Percentiles rank a stretch among this genome's conserved stretches.
Evolutionary conservation across 92 coral and sea anemone genomes (phyloP).

Genomic region (Zoanthus gigantus): DNA sequence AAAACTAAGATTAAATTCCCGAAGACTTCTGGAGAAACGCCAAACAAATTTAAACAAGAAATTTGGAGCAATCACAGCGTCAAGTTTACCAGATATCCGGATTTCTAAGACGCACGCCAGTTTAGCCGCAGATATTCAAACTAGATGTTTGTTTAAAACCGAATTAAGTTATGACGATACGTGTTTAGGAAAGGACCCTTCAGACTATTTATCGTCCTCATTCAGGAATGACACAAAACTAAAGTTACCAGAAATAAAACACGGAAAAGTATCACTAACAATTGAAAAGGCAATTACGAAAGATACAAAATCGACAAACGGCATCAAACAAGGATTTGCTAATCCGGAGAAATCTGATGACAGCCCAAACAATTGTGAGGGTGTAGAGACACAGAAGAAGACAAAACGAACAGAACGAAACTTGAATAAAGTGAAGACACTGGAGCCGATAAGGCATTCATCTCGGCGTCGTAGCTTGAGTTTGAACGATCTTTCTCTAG

Average conservation of each 20-base stretch:
- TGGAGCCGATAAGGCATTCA: neutral
- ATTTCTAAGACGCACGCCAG: neutral
- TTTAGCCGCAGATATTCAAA: constrained; percentile 3
- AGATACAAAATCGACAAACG: neutral
- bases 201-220: neutral
- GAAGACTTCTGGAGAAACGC: neutral
- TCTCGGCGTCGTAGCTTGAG: constrained; percentile 41
- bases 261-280: neutral
- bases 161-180: neutral
- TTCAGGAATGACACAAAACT: neutral
- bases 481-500: constrained; percentile 38
- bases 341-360: neutral
- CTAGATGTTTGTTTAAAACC: neutral
- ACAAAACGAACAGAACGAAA: neutral
- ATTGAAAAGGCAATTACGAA: neutral
- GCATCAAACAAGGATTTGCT: neutral
- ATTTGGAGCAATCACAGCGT: neutral
- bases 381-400: neutral
- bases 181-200: neutral
- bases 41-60: neutral
- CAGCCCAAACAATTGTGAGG: neutral
- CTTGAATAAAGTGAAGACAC: neutral
- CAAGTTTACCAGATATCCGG: constrained; percentile 21
- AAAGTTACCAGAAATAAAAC: constrained; percentile 9
- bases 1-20: constrained; percentile 11